Base-by-base conservation (phyloP, 1,140 invertebrate genomes). In the Drosophila parvula region DNA sequence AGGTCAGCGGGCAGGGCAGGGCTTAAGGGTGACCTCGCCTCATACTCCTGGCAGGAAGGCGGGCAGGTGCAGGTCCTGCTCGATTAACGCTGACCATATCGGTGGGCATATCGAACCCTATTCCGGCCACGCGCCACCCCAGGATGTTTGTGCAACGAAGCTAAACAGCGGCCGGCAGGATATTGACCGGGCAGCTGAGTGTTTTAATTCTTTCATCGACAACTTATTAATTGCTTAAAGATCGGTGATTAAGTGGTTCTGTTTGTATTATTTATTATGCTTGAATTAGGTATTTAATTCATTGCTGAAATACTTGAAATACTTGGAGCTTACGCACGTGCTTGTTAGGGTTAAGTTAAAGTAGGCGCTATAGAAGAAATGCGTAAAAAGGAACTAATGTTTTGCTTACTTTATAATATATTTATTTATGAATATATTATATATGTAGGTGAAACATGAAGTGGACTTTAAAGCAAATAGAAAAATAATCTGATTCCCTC, bases 1-100 rank as follows among this genome's bases (percentile, higher is more conserved):
- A 67, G 22, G 30, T 34, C 48, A 27, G 16, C 43, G 22, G 22
- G 22, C 22, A 22, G 22, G 22, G 22, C 22, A 22, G 22, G 22
- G 22, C 22, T 22, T 22, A 22, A 2, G 22, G 22, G 22, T 22
- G 22, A 30, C n/a, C 48, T 32, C 14, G 28, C 45, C 43, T 18
- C 6, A 11, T 16, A 1, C 43, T 18, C 41, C 9, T n/a, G 3
- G 11, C 12, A 4, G 16, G 27, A 14, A 28, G 28, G 4, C 27
- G 10, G 68, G 47, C 81, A 81, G 78, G 82, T 81, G 82, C 71
- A 56, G 14, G 45, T 74, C 48, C 75, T 79, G 82, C 82, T 85
- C 67, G 82, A 81, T 85, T 85, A 79, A 60, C 71, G 22, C 45
- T 81, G 80, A 80, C 78, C 82, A 71, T 63, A 61, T 59, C 30